These are phyloP conservation scores for Cyprinodon brontotheroides DNA, from an alignment of 2,113 vertebrate genomes.

Conservation along the genomic window DNA sequence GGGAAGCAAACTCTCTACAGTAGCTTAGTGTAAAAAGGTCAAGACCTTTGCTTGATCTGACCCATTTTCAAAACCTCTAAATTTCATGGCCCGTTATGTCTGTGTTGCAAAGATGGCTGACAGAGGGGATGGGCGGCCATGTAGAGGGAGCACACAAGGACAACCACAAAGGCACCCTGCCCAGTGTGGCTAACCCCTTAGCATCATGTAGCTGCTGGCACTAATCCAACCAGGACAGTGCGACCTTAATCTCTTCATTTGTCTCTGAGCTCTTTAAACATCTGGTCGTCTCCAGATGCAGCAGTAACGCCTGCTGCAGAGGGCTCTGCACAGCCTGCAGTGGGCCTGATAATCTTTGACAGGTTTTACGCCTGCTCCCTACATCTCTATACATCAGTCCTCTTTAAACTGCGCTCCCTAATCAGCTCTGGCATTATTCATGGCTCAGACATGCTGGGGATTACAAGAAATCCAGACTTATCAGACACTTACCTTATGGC, in stretches of 20 bases:
- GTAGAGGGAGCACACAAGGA: constrained; percentile 2
- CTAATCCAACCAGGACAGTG: constrained; percentile 66
- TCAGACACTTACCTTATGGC: constrained; percentile 6
- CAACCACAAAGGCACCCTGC: constrained; percentile 40
- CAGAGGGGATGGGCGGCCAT: constrained; percentile 3
- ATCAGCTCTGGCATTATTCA: constrained; percentile 41
- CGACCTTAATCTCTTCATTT: constrained; percentile 68
- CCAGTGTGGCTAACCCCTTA: constrained; percentile 59
- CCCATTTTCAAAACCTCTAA: constrained; percentile 19
- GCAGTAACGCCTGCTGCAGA: constrained; percentile 8
- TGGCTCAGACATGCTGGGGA: constrained; percentile 27
- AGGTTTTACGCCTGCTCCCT: constrained; percentile 33
- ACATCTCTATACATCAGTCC: constrained; percentile 31
- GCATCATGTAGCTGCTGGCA: constrained; percentile 63
- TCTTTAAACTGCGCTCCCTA: constrained; percentile 44
- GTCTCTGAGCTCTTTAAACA: constrained; percentile 54
- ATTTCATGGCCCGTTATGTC: constrained; percentile 34
- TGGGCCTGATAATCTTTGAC: constrained; percentile 37
- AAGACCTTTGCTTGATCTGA: constrained; percentile 16
- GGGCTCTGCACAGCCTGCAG: constrained; percentile 11
- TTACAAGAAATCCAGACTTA: constrained; percentile 32
- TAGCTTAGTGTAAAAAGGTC: constrained; percentile 25
- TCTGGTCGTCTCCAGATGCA: constrained; percentile 55
- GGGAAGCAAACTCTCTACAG: not conserved
- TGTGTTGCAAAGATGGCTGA: constrained; percentile 15